Conservation (phyloP, 2,797 vertebrate genomes). For the Diplodus puntazzo region DNA sequence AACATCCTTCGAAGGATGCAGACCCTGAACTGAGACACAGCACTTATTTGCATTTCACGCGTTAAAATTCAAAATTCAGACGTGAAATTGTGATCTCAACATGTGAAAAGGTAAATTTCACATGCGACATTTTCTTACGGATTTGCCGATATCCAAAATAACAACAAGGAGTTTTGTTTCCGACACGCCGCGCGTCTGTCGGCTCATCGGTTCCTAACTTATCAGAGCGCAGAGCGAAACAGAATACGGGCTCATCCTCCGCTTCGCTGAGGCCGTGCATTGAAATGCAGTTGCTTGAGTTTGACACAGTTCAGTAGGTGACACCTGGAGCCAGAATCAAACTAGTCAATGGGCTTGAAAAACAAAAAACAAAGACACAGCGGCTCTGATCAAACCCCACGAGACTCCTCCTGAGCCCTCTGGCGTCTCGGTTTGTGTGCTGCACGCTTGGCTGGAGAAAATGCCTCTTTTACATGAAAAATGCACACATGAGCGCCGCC, state of each 20-base stretch:
- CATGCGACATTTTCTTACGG: too few species aligned
- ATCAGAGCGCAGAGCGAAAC: conserved; percentile 4
- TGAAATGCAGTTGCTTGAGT: conserved; percentile 56
- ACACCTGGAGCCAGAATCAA: conserved; percentile 68
- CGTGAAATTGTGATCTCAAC: too few species aligned
- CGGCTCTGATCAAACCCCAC: conserved; percentile 59
- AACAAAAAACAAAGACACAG: conserved; percentile 44
- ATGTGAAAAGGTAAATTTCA: too few species aligned
- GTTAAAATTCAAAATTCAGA: too few species aligned
- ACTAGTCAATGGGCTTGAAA: conserved; percentile 58
- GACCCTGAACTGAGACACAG: too few species aligned
- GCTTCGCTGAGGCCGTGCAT: conserved; percentile 47
- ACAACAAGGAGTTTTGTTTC: neutral
- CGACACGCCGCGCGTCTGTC: neutral
- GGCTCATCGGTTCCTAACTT: conserved; percentile 13
- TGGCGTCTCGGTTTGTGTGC: conserved; percentile 33
- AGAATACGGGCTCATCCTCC: conserved; percentile 34
- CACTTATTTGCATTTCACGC: too few species aligned
- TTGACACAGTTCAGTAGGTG: conserved; percentile 62
- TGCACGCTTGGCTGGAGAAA: conserved; percentile 70
- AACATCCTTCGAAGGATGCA: too few species aligned
- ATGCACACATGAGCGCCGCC: conserved; percentile 57
- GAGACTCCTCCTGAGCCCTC: conserved; percentile 57
- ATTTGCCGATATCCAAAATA: neutral
- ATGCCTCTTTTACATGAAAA: conserved; percentile 61